These are phyloP conservation scores for Catalaphyllia jardinei DNA, from an alignment of 64 coral and sea anemone genomes.

Conservation along the genomic window DNA sequence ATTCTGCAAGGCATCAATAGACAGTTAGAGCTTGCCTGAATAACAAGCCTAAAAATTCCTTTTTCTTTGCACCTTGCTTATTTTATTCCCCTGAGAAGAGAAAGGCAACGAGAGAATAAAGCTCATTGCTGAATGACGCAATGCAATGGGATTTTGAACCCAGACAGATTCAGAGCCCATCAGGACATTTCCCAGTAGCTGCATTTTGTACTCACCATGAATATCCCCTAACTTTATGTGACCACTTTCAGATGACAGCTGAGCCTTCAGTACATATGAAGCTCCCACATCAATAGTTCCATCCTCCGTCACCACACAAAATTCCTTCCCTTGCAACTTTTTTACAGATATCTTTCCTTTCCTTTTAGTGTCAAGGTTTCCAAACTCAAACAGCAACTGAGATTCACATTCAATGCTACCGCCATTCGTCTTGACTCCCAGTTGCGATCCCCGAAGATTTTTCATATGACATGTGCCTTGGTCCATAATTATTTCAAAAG, in stretches of 20 bases:
- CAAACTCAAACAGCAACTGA: slow-evolving; percentile 43
- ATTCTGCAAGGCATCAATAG: too few species aligned
- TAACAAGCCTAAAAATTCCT: too few species aligned
- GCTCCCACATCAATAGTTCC: slow-evolving; percentile 40
- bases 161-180: too few species aligned
- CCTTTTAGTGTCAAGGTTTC: slow-evolving; percentile 31
- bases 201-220: slow-evolving; percentile 44
- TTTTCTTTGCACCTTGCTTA: too few species aligned
- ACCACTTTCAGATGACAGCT: slow-evolving; percentile 35
- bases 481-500: slow-evolving; percentile 35
- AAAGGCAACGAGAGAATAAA: too few species aligned
- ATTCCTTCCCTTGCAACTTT: slow-evolving; percentile 61
- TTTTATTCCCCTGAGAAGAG: too few species aligned
- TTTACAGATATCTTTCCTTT: slow-evolving; percentile 53
- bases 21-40: too few species aligned
- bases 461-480: slow-evolving; percentile 48
- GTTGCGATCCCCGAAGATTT: slow-evolving; percentile 42
- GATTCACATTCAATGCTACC: slow-evolving; percentile 37
- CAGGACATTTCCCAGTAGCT: neutral
- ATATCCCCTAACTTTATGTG: slow-evolving; percentile 45
- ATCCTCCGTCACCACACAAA: slow-evolving; percentile 35
- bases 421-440: slow-evolving; percentile 16
- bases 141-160: too few species aligned
- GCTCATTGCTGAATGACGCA: too few species aligned
- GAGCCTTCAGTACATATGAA: slow-evolving; percentile 32